phyloP scores from a whole-genome alignment of 2,888 invertebrate genomes.

The Cylloceria caligata region DNA sequence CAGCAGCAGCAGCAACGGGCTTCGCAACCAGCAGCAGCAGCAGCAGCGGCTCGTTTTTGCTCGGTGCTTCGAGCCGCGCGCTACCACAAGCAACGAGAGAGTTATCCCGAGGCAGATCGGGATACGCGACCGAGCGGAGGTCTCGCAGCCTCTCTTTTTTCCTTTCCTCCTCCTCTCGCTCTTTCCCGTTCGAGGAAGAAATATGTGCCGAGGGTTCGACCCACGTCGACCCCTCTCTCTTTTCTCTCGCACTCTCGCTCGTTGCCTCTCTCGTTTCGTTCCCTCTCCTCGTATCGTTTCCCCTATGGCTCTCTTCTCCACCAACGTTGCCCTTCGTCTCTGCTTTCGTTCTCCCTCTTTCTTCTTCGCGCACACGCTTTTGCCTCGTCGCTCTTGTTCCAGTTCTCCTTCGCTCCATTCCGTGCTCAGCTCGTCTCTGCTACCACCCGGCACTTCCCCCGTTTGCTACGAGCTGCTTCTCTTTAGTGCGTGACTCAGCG shows the following conservation, averaged over 20 bases:
- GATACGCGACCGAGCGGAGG: slow-evolving; percentile 58
- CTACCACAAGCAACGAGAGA: slow-evolving; percentile 50
- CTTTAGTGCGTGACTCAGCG: slow-evolving; percentile 81
- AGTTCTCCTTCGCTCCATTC: slow-evolving; percentile 35
- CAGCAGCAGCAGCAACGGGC: slow-evolving; percentile 43
- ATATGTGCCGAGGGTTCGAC: slow-evolving; percentile 69
- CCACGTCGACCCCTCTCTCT: slow-evolving; percentile 62
- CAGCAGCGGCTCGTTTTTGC: slow-evolving; percentile 43
- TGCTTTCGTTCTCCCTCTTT: slow-evolving; percentile 43
- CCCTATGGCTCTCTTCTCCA: slow-evolving; percentile 44
- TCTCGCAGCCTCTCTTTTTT: slow-evolving; percentile 43
- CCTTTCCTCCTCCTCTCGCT: slow-evolving; percentile 31
- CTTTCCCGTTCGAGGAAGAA: slow-evolving; percentile 67
- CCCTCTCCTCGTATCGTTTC: slow-evolving; percentile 11
- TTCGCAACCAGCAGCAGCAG: slow-evolving; percentile 30
- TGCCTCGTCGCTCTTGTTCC: slow-evolving; percentile 36
- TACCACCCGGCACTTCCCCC: slow-evolving; percentile 64
- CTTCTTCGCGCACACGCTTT: slow-evolving; percentile 29
- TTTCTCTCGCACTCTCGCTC: slow-evolving; percentile 43
- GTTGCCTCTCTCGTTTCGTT: slow-evolving; percentile 37
- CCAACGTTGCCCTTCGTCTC: slow-evolving; percentile 46
- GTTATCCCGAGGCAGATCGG: slow-evolving; percentile 65
- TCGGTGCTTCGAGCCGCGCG: slow-evolving; percentile 30
- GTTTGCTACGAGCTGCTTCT: slow-evolving; percentile 58
- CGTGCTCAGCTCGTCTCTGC: slow-evolving; percentile 51